Percentiles rank a stretch among this genome's conserved stretches.
Conservation (phyloP, 2,113 vertebrate genomes). For the Rhagologus leucostigma region DNA sequence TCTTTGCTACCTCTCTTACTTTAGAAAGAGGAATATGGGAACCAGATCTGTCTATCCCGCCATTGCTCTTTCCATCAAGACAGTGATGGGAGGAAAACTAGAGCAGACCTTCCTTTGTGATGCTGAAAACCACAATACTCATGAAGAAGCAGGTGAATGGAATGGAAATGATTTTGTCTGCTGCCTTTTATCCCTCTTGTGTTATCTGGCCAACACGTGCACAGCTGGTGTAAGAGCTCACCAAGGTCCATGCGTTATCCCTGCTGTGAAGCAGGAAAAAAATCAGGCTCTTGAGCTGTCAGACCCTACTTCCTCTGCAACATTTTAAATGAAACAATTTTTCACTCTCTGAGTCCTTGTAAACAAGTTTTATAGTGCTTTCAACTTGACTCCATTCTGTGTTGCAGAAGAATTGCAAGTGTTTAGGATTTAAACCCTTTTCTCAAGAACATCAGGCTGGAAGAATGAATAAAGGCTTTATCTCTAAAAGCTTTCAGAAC, state of each 20-base stretch:
- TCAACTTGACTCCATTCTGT: not conserved
- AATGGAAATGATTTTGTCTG: not conserved
- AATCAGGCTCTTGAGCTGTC: not conserved
- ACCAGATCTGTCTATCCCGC: not conserved
- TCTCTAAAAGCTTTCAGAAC: slow-evolving; percentile 7
- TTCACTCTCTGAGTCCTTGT: slow-evolving; percentile 25
- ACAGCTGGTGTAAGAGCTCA: not conserved
- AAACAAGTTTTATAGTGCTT: slow-evolving; percentile 59
- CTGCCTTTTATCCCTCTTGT: not conserved
- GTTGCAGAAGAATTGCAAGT: slow-evolving; percentile 16
- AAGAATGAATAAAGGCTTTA: not conserved
- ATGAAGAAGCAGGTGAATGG: not conserved
- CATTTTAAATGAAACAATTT: slow-evolving; percentile 34
- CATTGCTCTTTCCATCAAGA: not conserved
- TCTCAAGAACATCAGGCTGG: not conserved
- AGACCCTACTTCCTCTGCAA: not conserved
- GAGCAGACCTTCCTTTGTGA: not conserved
- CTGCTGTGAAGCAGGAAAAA: not conserved
- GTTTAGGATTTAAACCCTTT: slow-evolving; percentile 28
- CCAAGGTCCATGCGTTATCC: not conserved
- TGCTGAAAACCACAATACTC: not conserved
- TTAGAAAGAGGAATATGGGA: not conserved
- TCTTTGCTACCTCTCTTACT: not conserved
- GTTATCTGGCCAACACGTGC: not conserved
- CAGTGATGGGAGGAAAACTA: not conserved